Conservation (phyloP, 2,113 vertebrate genomes). For the Athene noctua region DNA sequence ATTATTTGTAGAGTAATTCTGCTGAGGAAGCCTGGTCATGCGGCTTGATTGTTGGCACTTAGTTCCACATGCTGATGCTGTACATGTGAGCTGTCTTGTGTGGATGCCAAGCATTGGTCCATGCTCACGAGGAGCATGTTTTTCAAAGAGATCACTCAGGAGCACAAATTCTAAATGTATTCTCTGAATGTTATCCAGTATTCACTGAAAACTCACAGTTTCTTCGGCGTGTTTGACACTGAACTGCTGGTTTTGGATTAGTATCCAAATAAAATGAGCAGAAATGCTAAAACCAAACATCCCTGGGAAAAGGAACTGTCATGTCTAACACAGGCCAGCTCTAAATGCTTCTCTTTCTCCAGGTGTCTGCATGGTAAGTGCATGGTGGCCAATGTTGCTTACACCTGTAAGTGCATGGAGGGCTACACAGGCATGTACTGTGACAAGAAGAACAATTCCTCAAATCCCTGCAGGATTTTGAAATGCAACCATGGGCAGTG, state of each 20-base stretch:
- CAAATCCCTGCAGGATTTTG: conserved; percentile 80
- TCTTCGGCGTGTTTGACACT: not conserved
- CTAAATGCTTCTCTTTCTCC: conserved; percentile 23
- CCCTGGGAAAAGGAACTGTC: not conserved
- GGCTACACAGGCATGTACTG: conserved; percentile 87
- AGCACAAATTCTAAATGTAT: not conserved
- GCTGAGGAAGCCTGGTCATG: not conserved
- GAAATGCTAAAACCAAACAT: not conserved
- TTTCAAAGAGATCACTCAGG: not conserved
- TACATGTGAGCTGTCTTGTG: not conserved
- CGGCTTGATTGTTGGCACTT: not conserved
- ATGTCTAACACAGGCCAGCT: not conserved
- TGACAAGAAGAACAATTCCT: conserved; percentile 82
- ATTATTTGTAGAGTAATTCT: not conserved
- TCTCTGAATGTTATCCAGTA: not conserved
- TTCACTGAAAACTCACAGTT: not conserved
- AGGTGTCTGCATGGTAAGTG: conserved; percentile 91
- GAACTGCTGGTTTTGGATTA: not conserved
- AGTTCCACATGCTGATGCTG: not conserved
- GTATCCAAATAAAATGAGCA: not conserved
- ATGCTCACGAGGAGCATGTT: not conserved
- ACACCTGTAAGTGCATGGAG: conserved; percentile 86
- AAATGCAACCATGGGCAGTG: conserved; percentile 90
- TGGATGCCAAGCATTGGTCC: not conserved
- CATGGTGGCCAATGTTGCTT: conserved; percentile 73